phyloP scores from a whole-genome alignment of 92 coral and sea anemone species.

The Pocillopora grandis region DNA sequence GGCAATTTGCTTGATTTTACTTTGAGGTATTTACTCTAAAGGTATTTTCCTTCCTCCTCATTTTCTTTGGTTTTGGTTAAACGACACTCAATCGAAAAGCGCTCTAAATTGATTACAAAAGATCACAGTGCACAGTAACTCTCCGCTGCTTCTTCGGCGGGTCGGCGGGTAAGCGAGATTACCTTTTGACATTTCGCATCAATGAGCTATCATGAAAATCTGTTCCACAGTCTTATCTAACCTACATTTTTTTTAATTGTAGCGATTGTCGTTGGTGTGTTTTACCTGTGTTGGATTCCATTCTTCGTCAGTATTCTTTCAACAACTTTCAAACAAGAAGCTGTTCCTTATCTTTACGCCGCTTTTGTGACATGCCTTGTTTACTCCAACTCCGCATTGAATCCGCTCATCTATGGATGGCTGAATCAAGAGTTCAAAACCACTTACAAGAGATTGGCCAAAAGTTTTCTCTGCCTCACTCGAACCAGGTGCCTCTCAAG shows the following conservation, averaged over 20 bases:
- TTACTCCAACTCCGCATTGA: conserved; percentile 58
- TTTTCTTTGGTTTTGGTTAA: no score
- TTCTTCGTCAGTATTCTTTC: conserved; percentile 42
- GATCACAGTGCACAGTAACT: no score
- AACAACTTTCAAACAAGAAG: conserved; percentile 43
- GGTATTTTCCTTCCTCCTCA: no score
- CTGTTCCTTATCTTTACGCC: conserved; percentile 34
- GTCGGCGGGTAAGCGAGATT: no score
- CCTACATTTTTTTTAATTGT: not conserved
- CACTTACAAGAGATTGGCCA: conserved; percentile 41
- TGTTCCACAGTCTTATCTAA: no score
- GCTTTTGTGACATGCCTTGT: conserved; percentile 32
- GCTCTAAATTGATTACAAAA: no score
- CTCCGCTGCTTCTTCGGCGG: no score
- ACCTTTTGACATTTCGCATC: no score
- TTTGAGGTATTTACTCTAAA: no score
- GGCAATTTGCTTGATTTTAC: no score
- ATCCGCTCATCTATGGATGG: conserved; percentile 61
- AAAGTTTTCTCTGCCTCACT: not conserved
- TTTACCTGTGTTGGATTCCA: conserved; percentile 62
- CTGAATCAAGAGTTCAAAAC: conserved; percentile 51
- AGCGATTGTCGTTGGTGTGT: conserved; percentile 61
- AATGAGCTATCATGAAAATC: no score
- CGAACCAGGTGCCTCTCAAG: conserved; percentile 15
- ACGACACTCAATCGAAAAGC: no score